These are phyloP conservation scores for Lophochroa leadbeateri DNA, from an alignment of 2,113 vertebrate species.

Conservation along the genomic window DNA sequence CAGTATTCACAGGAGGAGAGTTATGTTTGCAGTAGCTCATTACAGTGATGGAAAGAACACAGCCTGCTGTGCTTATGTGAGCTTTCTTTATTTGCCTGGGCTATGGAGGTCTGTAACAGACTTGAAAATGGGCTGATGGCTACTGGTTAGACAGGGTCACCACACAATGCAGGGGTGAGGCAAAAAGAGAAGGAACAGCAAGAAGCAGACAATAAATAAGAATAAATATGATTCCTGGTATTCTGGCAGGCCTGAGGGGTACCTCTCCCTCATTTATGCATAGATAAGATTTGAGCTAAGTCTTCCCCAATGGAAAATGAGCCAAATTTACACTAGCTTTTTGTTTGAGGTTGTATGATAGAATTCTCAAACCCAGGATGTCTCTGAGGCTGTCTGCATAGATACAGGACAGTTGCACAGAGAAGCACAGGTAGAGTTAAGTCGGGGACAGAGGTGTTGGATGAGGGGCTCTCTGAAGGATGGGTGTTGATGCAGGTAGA, in stretches of 20 bases:
- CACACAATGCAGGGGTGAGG: background rate
- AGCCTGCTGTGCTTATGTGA: background rate
- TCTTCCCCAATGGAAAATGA: background rate
- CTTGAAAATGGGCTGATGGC: slow-evolving; percentile 9
- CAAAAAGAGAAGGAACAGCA: slow-evolving; percentile 40
- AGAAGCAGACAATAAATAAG: slow-evolving; percentile 23
- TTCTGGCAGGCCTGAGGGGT: background rate
- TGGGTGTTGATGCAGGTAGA: background rate
- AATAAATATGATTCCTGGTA: slow-evolving; percentile 5
- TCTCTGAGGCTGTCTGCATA: background rate
- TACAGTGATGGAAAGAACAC: background rate
- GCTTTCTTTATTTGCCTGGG: slow-evolving; percentile 63
- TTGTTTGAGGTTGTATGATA: background rate
- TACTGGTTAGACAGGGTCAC: slow-evolving; percentile 7
- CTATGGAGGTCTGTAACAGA: slow-evolving; percentile 45
- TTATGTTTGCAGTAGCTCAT: background rate
- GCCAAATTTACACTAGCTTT: background rate
- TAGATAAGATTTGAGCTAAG: background rate
- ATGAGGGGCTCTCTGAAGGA: background rate
- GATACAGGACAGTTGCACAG: background rate
- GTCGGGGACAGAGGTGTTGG: background rate
- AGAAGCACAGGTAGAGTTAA: background rate
- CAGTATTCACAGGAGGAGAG: background rate
- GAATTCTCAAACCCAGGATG: background rate
- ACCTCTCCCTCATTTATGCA: background rate